These are phyloP conservation scores for Nymphicus hollandicus DNA, from an alignment of 2,113 vertebrate species.

Conservation along the genomic window DNA sequence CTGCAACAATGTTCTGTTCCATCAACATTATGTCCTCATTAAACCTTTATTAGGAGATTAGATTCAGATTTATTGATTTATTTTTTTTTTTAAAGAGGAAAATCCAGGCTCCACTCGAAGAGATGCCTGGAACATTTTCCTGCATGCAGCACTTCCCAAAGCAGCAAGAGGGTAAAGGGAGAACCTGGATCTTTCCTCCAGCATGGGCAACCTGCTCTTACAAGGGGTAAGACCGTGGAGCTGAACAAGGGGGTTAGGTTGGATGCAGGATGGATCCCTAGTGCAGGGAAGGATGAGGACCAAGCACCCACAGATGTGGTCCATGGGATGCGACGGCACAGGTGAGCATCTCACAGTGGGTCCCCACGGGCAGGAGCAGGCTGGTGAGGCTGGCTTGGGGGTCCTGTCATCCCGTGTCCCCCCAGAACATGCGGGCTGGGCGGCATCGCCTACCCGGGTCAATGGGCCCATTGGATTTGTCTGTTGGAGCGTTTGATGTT, in stretches of 20 bases:
- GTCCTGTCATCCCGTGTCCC: neutral
- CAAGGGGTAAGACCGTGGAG: neutral
- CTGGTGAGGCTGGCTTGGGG: neutral
- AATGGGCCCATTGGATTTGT: conserved; percentile 70
- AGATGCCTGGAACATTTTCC: conserved; percentile 15
- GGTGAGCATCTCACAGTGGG: neutral
- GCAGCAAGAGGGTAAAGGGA: neutral
- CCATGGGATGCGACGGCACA: fast-evolving
- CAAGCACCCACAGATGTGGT: fast-evolving
- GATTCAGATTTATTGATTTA: conserved; percentile 79
- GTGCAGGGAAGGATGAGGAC: neutral
- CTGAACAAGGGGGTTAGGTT: neutral
- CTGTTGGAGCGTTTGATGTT: conserved; percentile 72
- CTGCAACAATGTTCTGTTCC: conserved; percentile 71
- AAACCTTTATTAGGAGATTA: conserved; percentile 84
- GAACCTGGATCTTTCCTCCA: neutral
- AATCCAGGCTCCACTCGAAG: conserved; percentile 27
- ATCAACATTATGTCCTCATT: conserved; percentile 78
- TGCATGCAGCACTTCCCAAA: neutral
- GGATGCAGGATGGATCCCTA: fast-evolving
- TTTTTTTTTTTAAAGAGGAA: conserved; percentile 24
- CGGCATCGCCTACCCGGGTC: neutral
- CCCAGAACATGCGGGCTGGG: fast-evolving
- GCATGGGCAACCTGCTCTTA: neutral
- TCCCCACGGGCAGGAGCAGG: neutral